Evolutionary conservation across 2,797 vertebrate species (phyloP), one percentile per base, ranked within the genome.

Genomic region (Acipenser oxyrinchus): DNA sequence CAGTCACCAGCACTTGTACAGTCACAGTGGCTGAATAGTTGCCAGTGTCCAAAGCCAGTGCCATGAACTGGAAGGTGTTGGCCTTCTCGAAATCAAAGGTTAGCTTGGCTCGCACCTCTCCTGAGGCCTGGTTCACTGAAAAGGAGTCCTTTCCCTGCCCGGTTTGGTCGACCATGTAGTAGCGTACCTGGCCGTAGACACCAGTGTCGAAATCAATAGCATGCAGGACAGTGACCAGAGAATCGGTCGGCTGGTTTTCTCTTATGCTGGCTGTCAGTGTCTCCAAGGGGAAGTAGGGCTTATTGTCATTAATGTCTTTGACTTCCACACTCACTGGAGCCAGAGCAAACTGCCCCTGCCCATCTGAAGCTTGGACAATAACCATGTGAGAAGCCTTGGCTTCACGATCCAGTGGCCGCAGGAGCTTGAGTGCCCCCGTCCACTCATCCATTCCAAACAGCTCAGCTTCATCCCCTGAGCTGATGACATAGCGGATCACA

Each of bases 21-120:
- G 94, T 97, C 69, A 95, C 95, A 0, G 96, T 95, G 62, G 97
- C 96, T 0, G 96, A 94, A 69, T 94, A 92, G 8, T 99, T 98
- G 48, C 96, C 96, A 0, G 92, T 83, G 7, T 99, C 97, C 0
- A 88, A 81, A 2, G 96, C 96, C 57, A 89, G 75, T 15, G 95
- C 93, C 1, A 94, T 85, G 67, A 99, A 90, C 74, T 88, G 90
- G 73, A 97, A 94, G 48, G 91, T 86, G 75, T 93, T 95, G 48
- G 90, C 81, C 70, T 94, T 94, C 75, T 99, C 97, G 0, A 93
- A 98, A 83, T 99, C 97, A 60, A 99, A 95, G 23, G 89, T 76
- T 15, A 87, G 79, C 23, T 85, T 88, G n/a, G 95, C 90, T 62
- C 84, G 82, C 67, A 99, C 82, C 79, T 95, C 94, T 23, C 97